These are phyloP conservation scores for Luehdorfia chinensis DNA, from an alignment of 1,140 invertebrate species.

Conservation along the genomic window DNA sequence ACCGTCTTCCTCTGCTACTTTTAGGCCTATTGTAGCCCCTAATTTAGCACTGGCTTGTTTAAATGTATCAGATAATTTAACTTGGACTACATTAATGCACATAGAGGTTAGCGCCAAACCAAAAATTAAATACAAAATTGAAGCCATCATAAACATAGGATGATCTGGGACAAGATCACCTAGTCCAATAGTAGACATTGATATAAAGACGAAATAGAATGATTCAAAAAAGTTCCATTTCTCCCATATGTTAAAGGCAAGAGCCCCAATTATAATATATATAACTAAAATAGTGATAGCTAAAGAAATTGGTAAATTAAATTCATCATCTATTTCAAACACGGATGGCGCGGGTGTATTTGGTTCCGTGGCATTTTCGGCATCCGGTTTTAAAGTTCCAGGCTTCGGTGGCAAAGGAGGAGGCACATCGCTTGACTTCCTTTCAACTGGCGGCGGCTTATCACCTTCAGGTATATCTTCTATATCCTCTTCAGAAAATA, in stretches of 20 bases:
- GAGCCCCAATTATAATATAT: conserved; percentile 91
- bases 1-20: conserved; percentile 83
- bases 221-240: conserved; percentile 91
- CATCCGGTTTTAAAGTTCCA: conserved; percentile 34
- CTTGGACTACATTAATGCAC: conserved; percentile 98
- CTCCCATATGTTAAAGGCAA: conserved; percentile 88
- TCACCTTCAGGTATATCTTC: conserved; percentile 24
- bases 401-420: conserved; percentile 64
- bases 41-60: conserved; percentile 90
- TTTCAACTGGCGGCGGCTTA: conserved; percentile 40
- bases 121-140: conserved; percentile 95
- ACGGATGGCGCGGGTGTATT: conserved; percentile 85
- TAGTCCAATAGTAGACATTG: conserved; percentile 95
- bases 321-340: conserved; percentile 92
- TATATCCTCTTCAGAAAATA: conserved; percentile 77
- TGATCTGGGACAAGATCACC: conserved; percentile 93
- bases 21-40: conserved; percentile 89
- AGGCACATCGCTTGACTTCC: conserved; percentile 54
- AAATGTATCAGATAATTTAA: conserved; percentile 89
- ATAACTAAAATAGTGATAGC: conserved; percentile 88
- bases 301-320: conserved; percentile 93
- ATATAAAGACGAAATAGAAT: conserved; percentile 97
- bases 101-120: conserved; percentile 96
- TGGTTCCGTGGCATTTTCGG: conserved; percentile 73
- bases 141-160: conserved; percentile 94